A percentile compares a stretch with the other conserved stretches of the same genome.
Evolutionary conservation across 35 echinoderm and acorn worm species (phyloP).

Genomic region (Lytechinus variegatus): DNA sequence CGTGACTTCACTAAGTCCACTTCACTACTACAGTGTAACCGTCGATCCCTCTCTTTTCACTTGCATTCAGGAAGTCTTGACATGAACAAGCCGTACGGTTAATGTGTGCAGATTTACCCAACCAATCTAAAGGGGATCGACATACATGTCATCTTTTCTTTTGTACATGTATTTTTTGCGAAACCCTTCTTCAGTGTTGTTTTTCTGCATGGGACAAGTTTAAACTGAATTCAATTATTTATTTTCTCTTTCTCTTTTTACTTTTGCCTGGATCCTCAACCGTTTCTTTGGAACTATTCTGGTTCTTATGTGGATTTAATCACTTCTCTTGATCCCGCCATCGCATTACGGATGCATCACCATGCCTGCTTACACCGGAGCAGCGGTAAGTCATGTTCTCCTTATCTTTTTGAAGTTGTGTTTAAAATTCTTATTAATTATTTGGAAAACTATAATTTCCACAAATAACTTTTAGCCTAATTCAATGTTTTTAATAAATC

Average conservation of each 20-base stretch:
- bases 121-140: background rate
- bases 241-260: background rate
- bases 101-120: background rate
- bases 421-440: no score
- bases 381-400: slow-evolving; percentile 17
- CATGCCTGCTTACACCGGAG: slow-evolving; percentile 46
- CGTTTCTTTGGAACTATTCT: background rate
- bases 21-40: background rate
- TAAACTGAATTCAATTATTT: background rate
- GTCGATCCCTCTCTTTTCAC: background rate
- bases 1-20: background rate
- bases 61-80: background rate
- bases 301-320: slow-evolving; percentile 26
- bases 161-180: background rate
- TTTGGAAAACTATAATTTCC: no score
- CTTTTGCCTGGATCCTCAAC: background rate
- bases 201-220: background rate
- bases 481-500: no score
- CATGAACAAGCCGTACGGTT: background rate
- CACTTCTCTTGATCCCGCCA: background rate
- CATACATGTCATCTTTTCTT: background rate
- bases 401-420: no score
- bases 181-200: background rate
- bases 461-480: no score
- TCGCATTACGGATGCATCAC: background rate